Base-by-base conservation (phyloP, 1,140 invertebrate species). In the Penaeus indicus region DNA sequence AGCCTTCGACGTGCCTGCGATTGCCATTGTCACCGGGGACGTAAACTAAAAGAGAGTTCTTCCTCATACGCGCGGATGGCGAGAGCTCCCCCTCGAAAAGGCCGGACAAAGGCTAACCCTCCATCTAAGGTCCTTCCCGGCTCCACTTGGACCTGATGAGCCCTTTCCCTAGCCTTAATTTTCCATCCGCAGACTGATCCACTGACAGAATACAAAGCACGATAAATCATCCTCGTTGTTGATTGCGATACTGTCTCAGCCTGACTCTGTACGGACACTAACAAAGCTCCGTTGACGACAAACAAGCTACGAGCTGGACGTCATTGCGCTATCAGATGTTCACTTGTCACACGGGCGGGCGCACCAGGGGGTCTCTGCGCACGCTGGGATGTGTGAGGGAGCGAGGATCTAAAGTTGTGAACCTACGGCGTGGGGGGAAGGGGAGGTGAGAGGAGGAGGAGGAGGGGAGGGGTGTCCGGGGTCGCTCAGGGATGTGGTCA, bases 281-380 rank as follows among this genome's bases (percentile, higher is more conserved):
- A 75, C 72, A 75, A 75, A 75, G 72, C 72, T 75, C 42, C 72
- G 72, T 75, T 38, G 72, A 75, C 72, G 72, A 87, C 85, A 87
- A 87, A 87, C 85, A 87, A 87, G 85, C 85, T 82, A 72, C 62
- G 78, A 82, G 79, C n/a, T n/a, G 19, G 75, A 54, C 85, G 85
- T 87, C 85, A 87, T 82, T 82, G 38, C 54, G 78, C 79, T 87
- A 87, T 87, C 85, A 32, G 85, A 87, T 87, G 77, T 62, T 82
- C 85, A 80, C 85, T 87, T 87, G 85, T 87, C 85, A 87, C 85
- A 82, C 32, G 85, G 79, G 16, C 85, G 63, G 69, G 42, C 85
- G 10, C 79, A 64, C 32, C 79, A 61, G 85, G 85, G 85, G 78
- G 85, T 78, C 47, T 22, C 32, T 25, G 32, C 77, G 63, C 84